These are phyloP conservation scores for Callithrix jacchus DNA, from an alignment of 2,113 vertebrate species.

Conservation along the genomic window DNA sequence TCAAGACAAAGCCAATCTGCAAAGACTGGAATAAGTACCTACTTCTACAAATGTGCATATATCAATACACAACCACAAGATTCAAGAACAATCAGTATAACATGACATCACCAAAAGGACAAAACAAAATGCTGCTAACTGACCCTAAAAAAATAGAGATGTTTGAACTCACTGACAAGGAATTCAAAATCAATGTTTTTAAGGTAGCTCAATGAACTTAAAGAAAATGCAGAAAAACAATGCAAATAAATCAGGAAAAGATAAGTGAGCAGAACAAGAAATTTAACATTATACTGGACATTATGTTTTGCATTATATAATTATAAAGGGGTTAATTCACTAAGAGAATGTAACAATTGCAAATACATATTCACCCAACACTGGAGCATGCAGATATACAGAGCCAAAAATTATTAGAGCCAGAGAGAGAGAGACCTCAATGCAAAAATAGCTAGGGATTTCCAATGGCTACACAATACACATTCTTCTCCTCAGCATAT, in stretches of 20 bases:
- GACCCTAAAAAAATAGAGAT: not conserved
- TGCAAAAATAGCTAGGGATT: not conserved
- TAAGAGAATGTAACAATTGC: not conserved
- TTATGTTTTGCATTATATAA: not conserved
- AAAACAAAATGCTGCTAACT: not conserved
- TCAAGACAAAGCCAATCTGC: not conserved
- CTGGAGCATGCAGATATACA: not conserved
- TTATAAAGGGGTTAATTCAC: not conserved
- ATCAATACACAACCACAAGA: not conserved
- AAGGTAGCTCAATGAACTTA: not conserved
- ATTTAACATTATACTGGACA: not conserved
- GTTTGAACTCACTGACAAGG: not conserved
- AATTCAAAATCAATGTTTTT: not conserved
- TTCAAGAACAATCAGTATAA: not conserved
- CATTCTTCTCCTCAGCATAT: no score
- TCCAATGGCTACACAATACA: no score
- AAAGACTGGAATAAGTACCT: not conserved
- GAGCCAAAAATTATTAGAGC: not conserved
- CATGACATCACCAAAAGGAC: not conserved
- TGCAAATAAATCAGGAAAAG: not conserved
- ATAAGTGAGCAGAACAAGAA: not conserved
- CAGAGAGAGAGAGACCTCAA: not conserved
- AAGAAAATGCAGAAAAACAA: not conserved
- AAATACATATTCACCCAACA: not conserved
- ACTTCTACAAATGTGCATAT: not conserved